Conservation (phyloP, 2,888 invertebrate species). For the Calameuta pallipes region DNA sequence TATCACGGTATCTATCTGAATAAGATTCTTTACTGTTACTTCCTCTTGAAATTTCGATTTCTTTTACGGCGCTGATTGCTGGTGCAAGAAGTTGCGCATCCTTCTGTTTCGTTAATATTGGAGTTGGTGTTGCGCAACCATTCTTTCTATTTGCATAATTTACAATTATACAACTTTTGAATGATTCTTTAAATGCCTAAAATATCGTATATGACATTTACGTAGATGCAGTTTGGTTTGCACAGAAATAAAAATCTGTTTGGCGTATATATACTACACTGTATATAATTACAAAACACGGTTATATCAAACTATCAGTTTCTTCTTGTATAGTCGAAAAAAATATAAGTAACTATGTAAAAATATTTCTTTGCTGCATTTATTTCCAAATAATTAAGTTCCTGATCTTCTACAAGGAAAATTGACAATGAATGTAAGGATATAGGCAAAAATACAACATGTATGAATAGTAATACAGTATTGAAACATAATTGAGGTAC, state of each 20-base stretch:
- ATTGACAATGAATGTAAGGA: background rate
- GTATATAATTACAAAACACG: background rate
- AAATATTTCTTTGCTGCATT: background rate
- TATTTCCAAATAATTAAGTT: background rate
- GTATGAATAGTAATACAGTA: background rate
- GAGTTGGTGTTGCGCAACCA: background rate
- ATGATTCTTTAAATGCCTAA: background rate
- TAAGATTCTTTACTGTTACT: background rate
- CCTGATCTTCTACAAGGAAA: background rate
- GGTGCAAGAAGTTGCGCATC: background rate
- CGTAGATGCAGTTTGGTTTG: background rate
- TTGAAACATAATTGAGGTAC: background rate
- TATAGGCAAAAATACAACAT: background rate
- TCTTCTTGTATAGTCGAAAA: background rate
- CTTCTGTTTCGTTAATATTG: background rate
- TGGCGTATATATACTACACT: background rate
- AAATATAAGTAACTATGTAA: background rate
- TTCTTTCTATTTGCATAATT: background rate
- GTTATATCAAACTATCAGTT: background rate
- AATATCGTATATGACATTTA: background rate
- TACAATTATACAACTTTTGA: background rate
- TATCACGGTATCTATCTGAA: background rate
- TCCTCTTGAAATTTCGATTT: background rate
- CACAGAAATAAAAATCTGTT: background rate
- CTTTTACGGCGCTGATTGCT: background rate